These are phyloP conservation scores for Spea hammondii DNA, from an alignment of 2,797 vertebrate species.

Conservation along the genomic window DNA sequence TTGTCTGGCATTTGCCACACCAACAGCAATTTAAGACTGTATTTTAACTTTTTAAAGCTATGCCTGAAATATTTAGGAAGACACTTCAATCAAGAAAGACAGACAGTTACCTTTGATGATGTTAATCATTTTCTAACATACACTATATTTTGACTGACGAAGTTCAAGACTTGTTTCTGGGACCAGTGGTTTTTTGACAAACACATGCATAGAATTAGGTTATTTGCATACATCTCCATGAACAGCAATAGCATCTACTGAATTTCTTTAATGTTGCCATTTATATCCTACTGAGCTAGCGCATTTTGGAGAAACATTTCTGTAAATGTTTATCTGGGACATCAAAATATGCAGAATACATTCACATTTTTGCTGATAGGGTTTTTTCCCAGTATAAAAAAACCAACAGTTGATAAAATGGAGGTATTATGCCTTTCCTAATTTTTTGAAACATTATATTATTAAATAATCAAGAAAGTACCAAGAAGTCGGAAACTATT, in stretches of 20 bases:
- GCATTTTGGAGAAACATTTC: constrained; percentile 29
- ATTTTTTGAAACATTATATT: not conserved
- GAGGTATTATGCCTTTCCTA: too few species aligned
- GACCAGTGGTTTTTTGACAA: constrained; percentile 15
- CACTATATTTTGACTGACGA: constrained; percentile 5
- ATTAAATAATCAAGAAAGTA: too few species aligned
- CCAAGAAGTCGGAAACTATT: too few species aligned
- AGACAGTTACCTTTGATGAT: not conserved
- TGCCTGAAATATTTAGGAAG: not conserved
- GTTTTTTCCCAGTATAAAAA: not conserved
- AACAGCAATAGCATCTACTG: constrained; percentile 9
- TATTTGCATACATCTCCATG: constrained; percentile 35
- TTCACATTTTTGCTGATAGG: constrained; percentile 17
- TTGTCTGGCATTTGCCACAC: too few species aligned
- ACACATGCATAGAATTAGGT: not conserved
- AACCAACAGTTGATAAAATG: too few species aligned
- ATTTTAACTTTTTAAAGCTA: not conserved
- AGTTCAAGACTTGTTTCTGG: not conserved
- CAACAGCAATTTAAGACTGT: too few species aligned
- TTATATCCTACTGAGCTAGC: constrained; percentile 41
- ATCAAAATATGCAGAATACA: constrained; percentile 32
- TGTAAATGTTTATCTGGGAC: constrained; percentile 26
- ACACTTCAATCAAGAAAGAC: not conserved
- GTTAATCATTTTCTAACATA: not conserved
- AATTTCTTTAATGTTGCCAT: constrained; percentile 16